Conservation (phyloP, 2,797 vertebrate species). For the Rallus crepitans region DNA sequence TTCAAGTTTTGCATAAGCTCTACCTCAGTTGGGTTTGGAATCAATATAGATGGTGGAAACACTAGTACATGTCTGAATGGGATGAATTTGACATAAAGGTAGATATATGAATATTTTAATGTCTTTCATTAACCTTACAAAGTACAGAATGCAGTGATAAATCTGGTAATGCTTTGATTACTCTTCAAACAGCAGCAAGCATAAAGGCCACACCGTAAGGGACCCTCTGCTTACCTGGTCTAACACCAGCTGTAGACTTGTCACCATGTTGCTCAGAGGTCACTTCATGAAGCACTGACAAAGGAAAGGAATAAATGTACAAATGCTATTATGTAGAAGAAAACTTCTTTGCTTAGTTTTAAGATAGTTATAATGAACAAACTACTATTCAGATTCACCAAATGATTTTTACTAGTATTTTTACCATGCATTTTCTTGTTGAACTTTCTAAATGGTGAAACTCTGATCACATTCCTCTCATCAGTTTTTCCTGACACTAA, state of each 20-base stretch:
- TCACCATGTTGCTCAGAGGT: constrained; percentile 11
- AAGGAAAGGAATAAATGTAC: not conserved
- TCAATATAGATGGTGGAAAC: not conserved
- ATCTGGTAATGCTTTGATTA: not conserved
- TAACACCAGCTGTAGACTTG: not conserved
- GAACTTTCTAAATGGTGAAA: not conserved
- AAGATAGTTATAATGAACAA: not conserved
- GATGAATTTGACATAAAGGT: not conserved
- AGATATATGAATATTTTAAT: not conserved
- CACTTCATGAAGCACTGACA: constrained; percentile 57
- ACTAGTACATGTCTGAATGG: not conserved
- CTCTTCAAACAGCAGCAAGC: not conserved
- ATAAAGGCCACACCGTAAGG: not conserved
- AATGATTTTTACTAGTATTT: not conserved
- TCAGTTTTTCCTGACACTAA: not conserved
- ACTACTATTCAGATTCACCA: not conserved
- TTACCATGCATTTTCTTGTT: not conserved
- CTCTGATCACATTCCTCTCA: not conserved
- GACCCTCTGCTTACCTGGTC: not conserved
- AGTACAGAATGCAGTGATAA: not conserved
- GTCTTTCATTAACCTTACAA: not conserved
- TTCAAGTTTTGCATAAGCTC: not conserved
- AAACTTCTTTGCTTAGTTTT: not conserved
- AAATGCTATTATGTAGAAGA: not conserved
- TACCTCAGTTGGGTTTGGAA: not conserved